Evolutionary conservation across 1,140 invertebrate genomes (phyloP), one percentile per base, ranked within the genome.

Genomic region (Drosophila ogumai): DNA sequence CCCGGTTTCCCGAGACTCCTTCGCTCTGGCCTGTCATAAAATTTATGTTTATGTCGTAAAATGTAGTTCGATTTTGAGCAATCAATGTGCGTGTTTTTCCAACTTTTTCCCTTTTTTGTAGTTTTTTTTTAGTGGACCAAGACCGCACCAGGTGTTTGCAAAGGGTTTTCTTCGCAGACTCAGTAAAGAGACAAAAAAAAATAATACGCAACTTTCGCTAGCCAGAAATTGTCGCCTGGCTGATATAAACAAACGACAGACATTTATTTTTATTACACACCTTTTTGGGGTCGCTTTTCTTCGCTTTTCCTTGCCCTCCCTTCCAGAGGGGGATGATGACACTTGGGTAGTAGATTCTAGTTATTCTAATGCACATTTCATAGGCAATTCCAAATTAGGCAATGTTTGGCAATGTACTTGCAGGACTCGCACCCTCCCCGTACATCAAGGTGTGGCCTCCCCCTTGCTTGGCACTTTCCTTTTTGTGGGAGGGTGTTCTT

Each of bases 191-290:
- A 19, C n/a, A 13, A 6, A 28, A 67, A 34, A 41, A 57, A 50
- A 72, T 55, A 69, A 68, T 65, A 56, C 67, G 69, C 81, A 67
- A 78, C 65, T 34, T 74, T 54, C 38, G 22, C 31, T 22, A 36
- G 8, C 32, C 12, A 55, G 15, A 52, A 63, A 71, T 85, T 90
- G 86, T 90, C 81, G 86, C 88, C 75, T 41, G 54, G 75, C 69
- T 92, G 91, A 92, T 92, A 92, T 90, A 92, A 92, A 92, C 91
- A 92, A 92, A 92, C 91, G 91, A 91, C 91, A 76, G 81, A 92
- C 91, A 92, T 92, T 92, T 92, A 85, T 92, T 92, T 92, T 92
- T 92, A 92, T 92, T 92, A 92, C 68, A 88, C 90, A 91, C 90
- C 90, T 91, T 91, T 91, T 79, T 50, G 36, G 55, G 49, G 52